Evolutionary conservation across 2,888 invertebrate genomes (phyloP).

Genomic region (Drosophila yooni): DNA sequence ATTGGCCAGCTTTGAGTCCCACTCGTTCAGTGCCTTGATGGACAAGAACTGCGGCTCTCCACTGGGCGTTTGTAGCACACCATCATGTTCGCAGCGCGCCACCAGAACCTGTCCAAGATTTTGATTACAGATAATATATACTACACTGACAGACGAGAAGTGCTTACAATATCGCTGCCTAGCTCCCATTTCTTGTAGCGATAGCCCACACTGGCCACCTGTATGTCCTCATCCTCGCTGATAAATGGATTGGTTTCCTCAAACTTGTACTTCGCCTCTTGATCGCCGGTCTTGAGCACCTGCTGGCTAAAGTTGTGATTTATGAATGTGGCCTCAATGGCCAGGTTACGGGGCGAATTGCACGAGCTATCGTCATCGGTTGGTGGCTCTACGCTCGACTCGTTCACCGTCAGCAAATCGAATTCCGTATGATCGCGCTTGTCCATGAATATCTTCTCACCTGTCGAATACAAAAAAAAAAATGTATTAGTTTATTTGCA

Average conservation of each 20-base stretch:
- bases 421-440: slow-evolving; percentile 99
- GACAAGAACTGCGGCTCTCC: slow-evolving; percentile 96
- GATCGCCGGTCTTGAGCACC: slow-evolving; percentile 89
- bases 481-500: neutral
- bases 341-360: slow-evolving; percentile 98
- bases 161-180: slow-evolving; percentile 94
- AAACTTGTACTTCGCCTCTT: slow-evolving; percentile 94
- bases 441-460: slow-evolving; percentile 98
- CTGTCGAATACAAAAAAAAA: slow-evolving; percentile 79
- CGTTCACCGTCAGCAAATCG: slow-evolving; percentile 98
- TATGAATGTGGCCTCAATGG: slow-evolving; percentile 99
- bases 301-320: slow-evolving; percentile 99
- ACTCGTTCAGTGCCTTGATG: slow-evolving; percentile 99
- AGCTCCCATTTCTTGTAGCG: slow-evolving; percentile 99
- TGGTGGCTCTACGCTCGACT: slow-evolving; percentile 99
- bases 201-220: slow-evolving; percentile 98
- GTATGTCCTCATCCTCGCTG: slow-evolving; percentile 95
- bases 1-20: slow-evolving; percentile 98
- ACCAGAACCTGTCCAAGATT: slow-evolving; percentile 88
- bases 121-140: neutral
- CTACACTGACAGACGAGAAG: neutral
- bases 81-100: slow-evolving; percentile 98
- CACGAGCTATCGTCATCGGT: slow-evolving; percentile 97
- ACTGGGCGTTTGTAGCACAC: slow-evolving; percentile 94
- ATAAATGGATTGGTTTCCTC: slow-evolving; percentile 97